Percentiles rank a stretch among this genome's conserved stretches.
phyloP scores from a whole-genome alignment of 2,113 vertebrate species.

The Pangasianodon hypophthalmus region DNA sequence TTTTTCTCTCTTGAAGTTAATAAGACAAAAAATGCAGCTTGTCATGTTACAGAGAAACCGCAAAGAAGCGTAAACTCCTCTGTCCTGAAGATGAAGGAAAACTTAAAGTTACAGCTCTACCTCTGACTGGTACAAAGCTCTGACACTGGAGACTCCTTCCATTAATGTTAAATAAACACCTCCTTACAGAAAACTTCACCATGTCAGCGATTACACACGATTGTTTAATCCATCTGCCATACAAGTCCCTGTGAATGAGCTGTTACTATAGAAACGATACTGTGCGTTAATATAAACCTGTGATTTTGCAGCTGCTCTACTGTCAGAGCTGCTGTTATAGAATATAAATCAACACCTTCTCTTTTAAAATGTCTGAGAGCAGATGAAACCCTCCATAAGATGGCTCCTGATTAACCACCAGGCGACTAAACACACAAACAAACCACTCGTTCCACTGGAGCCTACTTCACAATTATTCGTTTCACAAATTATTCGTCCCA shows the following conservation, averaged over 20 bases:
- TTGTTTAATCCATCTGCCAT: not conserved
- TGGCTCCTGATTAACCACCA: not conserved
- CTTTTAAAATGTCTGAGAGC: not conserved
- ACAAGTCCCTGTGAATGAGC: too few species aligned
- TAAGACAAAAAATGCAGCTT: too few species aligned
- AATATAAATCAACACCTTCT: not conserved
- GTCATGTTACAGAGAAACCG: too few species aligned
- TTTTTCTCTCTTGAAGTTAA: too few species aligned
- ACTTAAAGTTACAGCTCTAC: too few species aligned
- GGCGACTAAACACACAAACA: conserved; percentile 12
- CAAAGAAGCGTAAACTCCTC: too few species aligned
- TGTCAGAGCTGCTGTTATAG: not conserved
- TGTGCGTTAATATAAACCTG: not conserved
- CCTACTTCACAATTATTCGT: not conserved
- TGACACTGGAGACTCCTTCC: not conserved
- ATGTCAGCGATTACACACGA: not conserved
- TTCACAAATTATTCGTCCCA: not conserved
- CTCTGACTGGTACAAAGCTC: not conserved
- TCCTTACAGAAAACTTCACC: not conserved
- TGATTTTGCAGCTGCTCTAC: not conserved
- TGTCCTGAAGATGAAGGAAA: too few species aligned
- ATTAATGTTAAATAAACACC: not conserved
- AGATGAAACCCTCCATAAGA: not conserved
- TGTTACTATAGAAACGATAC: not conserved
- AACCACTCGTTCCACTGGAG: not conserved